Evolutionary conservation across 2,113 vertebrate species (phyloP), one percentile per base, ranked within the genome.

Genomic region (Charina bottae): DNA sequence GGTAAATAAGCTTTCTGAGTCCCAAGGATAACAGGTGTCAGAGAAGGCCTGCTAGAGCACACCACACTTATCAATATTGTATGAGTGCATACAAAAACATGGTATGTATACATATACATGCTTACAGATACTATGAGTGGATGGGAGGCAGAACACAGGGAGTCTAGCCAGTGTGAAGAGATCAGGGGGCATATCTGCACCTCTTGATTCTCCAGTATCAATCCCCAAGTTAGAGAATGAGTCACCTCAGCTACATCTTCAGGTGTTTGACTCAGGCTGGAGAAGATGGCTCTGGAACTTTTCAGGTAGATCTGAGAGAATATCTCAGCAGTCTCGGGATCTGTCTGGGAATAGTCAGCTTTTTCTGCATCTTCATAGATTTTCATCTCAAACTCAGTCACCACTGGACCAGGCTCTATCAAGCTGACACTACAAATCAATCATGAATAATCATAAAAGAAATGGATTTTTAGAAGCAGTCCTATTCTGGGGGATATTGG

Each of bases 351-450:
- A 91, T 93, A 98, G 72, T 98, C 96, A 0, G 96, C 97, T 1
- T 97, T 90, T n/a, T 94, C 94, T 0, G 97, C 97, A 7, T 98
- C 98, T 93, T 97, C 93, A 0, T 98, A 97, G 95, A 98, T 64
- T 96, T 98, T 98, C 0, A 94, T 88, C 94, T 98, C 97, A 5
- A 98, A 98, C 83, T 98, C 97, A 1, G 98, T 98, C 78, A 94
- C 97, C 87, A 98, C 97, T 0, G 98, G 98, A 33, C 98, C 98
- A 0, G 97, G 98, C 95, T 98, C 98, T 24, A 98, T 97, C 94
- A 98, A 85, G 4, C 97, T 98, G 89, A 98, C 24, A 46, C 98
- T 98, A 89, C 54, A 89, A 84, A 58, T 56, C 21, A 92, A 88
- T 19, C 26, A 88, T 49, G 42, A 33, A 83, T 28, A 26, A 24